Evolutionary conservation across 2,888 invertebrate genomes (phyloP), one percentile per base, ranked within the genome.

Genomic region (Caenorhabditis sp.): DNA sequence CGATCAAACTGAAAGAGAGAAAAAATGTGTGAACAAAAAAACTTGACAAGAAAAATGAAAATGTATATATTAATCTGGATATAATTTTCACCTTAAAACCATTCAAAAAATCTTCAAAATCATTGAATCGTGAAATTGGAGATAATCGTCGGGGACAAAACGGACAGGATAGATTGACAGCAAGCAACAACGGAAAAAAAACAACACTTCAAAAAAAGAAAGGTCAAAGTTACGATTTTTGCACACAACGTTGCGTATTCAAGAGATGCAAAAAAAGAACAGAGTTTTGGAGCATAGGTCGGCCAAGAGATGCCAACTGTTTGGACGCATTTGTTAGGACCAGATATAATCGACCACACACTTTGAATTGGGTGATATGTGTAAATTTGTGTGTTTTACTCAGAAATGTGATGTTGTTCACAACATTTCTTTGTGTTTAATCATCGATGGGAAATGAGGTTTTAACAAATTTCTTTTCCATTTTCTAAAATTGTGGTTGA

Each of bases 91-190:
- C 54, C 31, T 26, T 50, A 65, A 51, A 43, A 17, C 43, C 43
- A 43, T 43, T n/a, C 43, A 43, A 43, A 17, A 10, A 10, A 43
- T 31, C 31, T 31, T 31, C 31, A 58, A 49, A 61, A 62, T 49
- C 70, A 70, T 12, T 54, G 66, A 62, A 58, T 65, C 66, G 70
- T 66, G 66, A 70, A 70, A 70, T 70, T 70, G 66, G 43, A 58
- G 66, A 66, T 66, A 57, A 69, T 51, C 51, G 51, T 23, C 23
- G 21, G 10, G 31, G 10, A 17, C 43, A 43, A 43, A 43, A 43
- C 43, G 43, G 43, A 43, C 43, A 43, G 10, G 43, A 43, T 43
- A 17, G 43, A 31, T 31, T 43, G 43, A 43, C 43, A 17, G 12
- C 2, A 17, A 10, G 12, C 17, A 10, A 10, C 5, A 36, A 36